These are phyloP conservation scores for Gonioctena quinquepunctata DNA, from an alignment of 1,140 invertebrate species.

Conservation along the genomic window DNA sequence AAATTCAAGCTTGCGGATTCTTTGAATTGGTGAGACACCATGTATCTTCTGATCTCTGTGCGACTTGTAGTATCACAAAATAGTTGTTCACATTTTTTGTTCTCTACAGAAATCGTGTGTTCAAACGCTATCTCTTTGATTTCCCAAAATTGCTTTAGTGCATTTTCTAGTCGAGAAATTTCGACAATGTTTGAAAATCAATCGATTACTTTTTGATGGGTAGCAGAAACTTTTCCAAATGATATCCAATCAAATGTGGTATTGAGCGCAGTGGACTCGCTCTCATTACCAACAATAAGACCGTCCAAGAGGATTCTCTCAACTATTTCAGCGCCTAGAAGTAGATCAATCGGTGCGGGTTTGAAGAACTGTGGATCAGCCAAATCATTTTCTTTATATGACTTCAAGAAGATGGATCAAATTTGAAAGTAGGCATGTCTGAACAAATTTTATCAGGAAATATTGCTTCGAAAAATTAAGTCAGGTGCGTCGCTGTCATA, in stretches of 20 bases:
- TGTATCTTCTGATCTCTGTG: background rate
- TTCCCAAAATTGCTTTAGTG: constrained; percentile 6
- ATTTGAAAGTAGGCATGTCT: background rate
- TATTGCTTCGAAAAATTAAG: too few relatives aligned
- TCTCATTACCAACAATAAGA: background rate
- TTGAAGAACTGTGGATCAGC: background rate
- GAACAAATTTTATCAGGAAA: background rate
- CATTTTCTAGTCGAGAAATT: background rate
- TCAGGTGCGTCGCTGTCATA: too few relatives aligned
- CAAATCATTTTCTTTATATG: background rate
- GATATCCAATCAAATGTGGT: constrained; percentile 1
- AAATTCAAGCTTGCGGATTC: background rate
- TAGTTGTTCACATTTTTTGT: background rate
- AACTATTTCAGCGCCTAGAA: background rate
- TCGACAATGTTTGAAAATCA: background rate
- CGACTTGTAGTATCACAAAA: background rate
- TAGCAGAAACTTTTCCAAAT: background rate
- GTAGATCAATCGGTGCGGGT: too few relatives aligned
- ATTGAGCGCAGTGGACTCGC: background rate
- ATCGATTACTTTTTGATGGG: background rate
- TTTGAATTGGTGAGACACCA: background rate
- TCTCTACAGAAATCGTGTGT: background rate
- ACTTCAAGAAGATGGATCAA: background rate
- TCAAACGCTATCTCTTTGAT: constrained; percentile 4
- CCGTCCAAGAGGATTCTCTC: background rate